Percentiles rank a stretch among this genome's conserved stretches.
These are phyloP conservation scores for Hydrotaea diabolus DNA, from an alignment of 2,888 invertebrate species.

Conservation along the genomic window DNA sequence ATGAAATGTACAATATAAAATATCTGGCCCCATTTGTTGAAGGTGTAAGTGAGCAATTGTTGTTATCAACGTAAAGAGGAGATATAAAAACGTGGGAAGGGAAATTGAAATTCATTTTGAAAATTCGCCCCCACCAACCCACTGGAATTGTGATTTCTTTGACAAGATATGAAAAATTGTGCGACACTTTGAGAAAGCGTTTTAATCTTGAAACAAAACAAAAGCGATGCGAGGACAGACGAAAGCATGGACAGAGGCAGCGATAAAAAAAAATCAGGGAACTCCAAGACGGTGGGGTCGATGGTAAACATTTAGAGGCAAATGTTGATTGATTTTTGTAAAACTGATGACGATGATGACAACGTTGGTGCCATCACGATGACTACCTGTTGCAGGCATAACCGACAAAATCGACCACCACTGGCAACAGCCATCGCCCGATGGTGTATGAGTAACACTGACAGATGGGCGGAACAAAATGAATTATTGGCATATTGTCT, in stretches of 20 bases:
- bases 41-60: background rate
- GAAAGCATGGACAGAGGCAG: background rate
- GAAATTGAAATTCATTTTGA: too few relatives aligned
- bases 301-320: background rate
- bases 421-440: too few relatives aligned
- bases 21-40: background rate
- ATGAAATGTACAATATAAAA: too few relatives aligned
- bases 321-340: slow-evolving; percentile 6
- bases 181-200: background rate
- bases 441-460: too few relatives aligned
- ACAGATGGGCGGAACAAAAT: background rate
- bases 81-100: background rate
- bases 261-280: background rate
- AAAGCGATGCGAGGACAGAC: background rate
- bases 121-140: background rate
- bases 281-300: background rate
- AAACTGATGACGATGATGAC: background rate
- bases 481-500: background rate
- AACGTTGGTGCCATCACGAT: background rate
- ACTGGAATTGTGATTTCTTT: background rate
- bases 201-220: background rate
- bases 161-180: background rate
- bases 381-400: background rate
- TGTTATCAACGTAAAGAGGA: background rate
- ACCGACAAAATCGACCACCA: background rate